Conservation (phyloP, 1,140 invertebrate genomes). For the Trinorchestia longiramus region DNA sequence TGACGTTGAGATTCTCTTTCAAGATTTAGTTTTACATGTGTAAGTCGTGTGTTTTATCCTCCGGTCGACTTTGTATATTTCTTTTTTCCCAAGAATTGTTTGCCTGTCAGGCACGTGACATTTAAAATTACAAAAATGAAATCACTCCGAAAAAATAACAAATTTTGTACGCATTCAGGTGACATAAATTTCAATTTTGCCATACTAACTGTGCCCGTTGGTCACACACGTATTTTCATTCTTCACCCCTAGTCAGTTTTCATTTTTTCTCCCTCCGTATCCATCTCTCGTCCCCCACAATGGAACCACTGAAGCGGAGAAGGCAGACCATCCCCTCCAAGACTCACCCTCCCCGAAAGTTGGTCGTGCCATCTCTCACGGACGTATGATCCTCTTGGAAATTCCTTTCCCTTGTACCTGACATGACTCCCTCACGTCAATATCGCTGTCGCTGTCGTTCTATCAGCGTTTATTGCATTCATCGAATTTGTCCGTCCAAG, state of each 20-base stretch:
- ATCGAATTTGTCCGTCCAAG: conserved; percentile 43
- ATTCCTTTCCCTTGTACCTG: not conserved
- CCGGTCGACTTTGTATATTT: too few species aligned
- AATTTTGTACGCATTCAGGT: not conserved
- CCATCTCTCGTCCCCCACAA: not conserved
- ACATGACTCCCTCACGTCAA: conserved; percentile 15
- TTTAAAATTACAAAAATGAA: not conserved
- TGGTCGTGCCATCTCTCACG: not conserved
- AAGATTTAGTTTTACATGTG: not conserved
- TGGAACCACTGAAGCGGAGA: not conserved
- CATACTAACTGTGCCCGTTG: not conserved
- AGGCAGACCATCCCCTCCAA: not conserved
- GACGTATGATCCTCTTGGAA: conserved; percentile 6
- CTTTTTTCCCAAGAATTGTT: not conserved
- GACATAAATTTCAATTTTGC: not conserved
- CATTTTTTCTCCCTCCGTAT: not conserved
- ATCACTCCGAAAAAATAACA: not conserved
- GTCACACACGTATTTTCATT: not conserved
- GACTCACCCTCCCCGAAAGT: not conserved
- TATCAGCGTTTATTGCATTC: conserved; percentile 51
- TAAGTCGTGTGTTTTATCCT: not conserved
- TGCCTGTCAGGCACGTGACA: not conserved
- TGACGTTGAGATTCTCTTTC: not conserved
- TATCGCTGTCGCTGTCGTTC: conserved; percentile 43
- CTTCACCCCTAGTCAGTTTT: not conserved